Percentiles rank a stretch among this genome's conserved stretches.
These are phyloP conservation scores for Tiliqua scincoides DNA, from an alignment of 2,113 vertebrate genomes.

Conservation along the genomic window DNA sequence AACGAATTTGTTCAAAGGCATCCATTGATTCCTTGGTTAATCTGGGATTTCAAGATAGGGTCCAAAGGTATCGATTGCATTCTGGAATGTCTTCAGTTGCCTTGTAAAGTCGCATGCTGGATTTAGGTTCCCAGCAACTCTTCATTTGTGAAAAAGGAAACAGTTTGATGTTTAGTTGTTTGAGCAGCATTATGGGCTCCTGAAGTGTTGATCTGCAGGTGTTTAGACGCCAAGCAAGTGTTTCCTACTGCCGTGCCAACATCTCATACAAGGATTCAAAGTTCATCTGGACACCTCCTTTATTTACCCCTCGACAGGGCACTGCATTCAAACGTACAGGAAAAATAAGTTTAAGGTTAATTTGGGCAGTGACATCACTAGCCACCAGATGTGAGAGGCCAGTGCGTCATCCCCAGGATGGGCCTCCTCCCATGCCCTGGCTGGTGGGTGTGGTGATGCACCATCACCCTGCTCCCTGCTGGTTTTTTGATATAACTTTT, in stretches of 20 bases:
- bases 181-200: background rate
- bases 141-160: background rate
- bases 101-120: background rate
- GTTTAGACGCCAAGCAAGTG: background rate
- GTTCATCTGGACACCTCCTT: background rate
- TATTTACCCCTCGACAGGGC: background rate
- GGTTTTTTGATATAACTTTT: too few relatives aligned
- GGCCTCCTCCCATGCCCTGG: too few relatives aligned
- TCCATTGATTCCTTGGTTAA: background rate
- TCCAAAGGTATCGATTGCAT: background rate
- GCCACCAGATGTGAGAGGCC: too few relatives aligned
- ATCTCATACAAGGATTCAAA: background rate
- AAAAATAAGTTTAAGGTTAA: background rate
- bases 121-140: background rate
- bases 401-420: too few relatives aligned
- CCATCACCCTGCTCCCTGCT: too few relatives aligned
- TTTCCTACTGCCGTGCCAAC: background rate
- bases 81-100: background rate
- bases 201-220: background rate
- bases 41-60: background rate
- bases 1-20: background rate
- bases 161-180: background rate
- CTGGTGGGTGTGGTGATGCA: too few relatives aligned
- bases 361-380: too few relatives aligned
- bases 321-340: background rate